Percentiles rank a stretch among this genome's conserved stretches.
phyloP scores from a whole-genome alignment of 1,140 invertebrate genomes.

The Saxidomus purpurata region DNA sequence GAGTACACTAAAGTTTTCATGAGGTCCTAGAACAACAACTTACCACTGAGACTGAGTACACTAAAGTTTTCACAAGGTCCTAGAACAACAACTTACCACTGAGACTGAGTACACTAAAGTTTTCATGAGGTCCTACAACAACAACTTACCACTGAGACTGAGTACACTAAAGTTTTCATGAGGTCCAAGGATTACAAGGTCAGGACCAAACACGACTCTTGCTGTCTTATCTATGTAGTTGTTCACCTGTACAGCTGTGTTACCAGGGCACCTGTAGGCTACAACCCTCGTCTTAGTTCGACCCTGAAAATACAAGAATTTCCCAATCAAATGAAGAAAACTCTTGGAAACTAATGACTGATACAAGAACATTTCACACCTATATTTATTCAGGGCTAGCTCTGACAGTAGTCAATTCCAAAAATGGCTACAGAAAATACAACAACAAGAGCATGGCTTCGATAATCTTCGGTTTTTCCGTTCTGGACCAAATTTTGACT shows the following conservation, averaged over 20 bases:
- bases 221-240: constrained; percentile 84
- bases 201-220: constrained; percentile 84
- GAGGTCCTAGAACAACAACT: background rate
- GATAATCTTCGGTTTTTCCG: no score
- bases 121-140: background rate
- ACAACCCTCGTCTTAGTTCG: constrained; percentile 81
- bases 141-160: constrained; percentile 81
- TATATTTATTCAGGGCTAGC: no score
- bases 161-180: constrained; percentile 85
- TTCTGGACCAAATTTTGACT: no score
- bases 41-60: constrained; percentile 83
- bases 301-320: constrained; percentile 77
- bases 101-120: no score
- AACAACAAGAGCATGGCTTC: no score
- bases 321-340: no score
- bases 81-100: constrained; percentile 77
- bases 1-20: no score
- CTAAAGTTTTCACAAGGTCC: constrained; percentile 85
- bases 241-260: constrained; percentile 85
- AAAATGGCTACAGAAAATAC: no score
- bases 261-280: constrained; percentile 83
- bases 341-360: no score
- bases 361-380: no score
- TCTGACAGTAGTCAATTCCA: no score
- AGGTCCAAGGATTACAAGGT: constrained; percentile 84